These are phyloP conservation scores for Trematocara stigmaticum DNA, from an alignment of 2,113 vertebrate species.

Conservation along the genomic window DNA sequence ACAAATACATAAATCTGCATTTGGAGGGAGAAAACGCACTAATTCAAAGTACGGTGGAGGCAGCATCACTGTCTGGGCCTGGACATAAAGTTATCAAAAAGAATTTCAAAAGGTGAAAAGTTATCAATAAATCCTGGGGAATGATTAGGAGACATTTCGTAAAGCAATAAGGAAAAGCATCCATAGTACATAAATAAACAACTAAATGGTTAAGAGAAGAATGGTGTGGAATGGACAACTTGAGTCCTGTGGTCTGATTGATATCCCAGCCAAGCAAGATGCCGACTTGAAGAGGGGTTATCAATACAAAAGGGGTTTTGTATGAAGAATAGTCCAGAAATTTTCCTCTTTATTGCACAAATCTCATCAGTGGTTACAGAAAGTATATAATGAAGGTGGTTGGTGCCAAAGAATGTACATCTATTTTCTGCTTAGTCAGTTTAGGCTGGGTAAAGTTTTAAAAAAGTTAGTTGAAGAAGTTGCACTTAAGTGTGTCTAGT, in stretches of 20 bases:
- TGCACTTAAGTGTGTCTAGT: background rate
- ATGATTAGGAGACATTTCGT: background rate
- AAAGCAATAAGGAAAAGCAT: background rate
- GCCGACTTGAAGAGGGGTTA: background rate
- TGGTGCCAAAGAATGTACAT: background rate
- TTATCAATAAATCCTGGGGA: background rate
- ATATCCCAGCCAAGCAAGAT: background rate
- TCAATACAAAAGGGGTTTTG: background rate
- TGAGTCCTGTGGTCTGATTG: background rate
- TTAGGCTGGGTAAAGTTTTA: background rate
- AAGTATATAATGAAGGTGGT: background rate
- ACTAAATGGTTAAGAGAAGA: background rate
- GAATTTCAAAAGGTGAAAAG: background rate
- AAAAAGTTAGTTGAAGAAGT: background rate
- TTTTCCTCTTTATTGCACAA: background rate
- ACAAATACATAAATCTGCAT: background rate
- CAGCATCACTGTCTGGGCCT: too few relatives aligned
- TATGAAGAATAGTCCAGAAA: background rate
- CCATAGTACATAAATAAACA: background rate
- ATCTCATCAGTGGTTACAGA: background rate
- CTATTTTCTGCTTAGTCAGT: background rate
- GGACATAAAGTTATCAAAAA: background rate
- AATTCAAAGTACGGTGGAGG: background rate
- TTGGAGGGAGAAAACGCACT: background rate
- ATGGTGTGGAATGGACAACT: background rate